A percentile compares a stretch with the other conserved stretches of the same genome.
These are phyloP conservation scores for Horisme vitalbata DNA, from an alignment of 2,888 invertebrate genomes.

Conservation along the genomic window DNA sequence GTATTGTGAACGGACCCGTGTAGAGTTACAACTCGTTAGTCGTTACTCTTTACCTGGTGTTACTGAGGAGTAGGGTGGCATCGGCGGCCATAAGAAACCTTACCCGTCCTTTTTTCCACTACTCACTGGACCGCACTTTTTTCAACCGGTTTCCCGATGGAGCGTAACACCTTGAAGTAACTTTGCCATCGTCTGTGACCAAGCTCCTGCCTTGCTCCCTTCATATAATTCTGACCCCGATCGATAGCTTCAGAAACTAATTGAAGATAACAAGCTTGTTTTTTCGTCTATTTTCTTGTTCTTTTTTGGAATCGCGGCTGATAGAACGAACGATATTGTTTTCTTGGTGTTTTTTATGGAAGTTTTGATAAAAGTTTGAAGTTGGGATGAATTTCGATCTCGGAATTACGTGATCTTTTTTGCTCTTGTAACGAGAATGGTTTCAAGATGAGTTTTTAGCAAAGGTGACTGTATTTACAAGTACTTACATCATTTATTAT, in stretches of 20 bases:
- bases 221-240: conserved; percentile 63
- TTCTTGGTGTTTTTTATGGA: conserved; percentile 50
- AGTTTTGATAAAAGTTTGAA: conserved; percentile 43
- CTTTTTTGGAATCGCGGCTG: conserved; percentile 56
- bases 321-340: conserved; percentile 59
- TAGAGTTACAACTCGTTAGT: conserved; percentile 29
- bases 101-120: conserved; percentile 42
- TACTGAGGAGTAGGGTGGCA: conserved; percentile 40
- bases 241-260: conserved; percentile 68
- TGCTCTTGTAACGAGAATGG: conserved; percentile 21
- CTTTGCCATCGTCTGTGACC: conserved; percentile 29
- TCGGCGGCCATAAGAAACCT: conserved; percentile 48
- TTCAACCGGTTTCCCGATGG: conserved; percentile 60
- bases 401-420: conserved; percentile 37
- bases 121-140: conserved; percentile 39
- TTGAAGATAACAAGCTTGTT: conserved; percentile 75
- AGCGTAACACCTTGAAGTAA: conserved; percentile 23
- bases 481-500: too few species aligned
- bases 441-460: background rate
- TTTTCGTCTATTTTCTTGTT: conserved; percentile 59
- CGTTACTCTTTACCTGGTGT: conserved; percentile 15
- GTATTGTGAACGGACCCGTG: conserved; percentile 23
- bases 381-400: conserved; percentile 40
- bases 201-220: conserved; percentile 49
- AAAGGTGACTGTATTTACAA: too few species aligned